Percentiles rank a stretch among this genome's conserved stretches.
Conservation (phyloP, 2,113 vertebrate genomes). For the Campylomormyrus tamandua region DNA sequence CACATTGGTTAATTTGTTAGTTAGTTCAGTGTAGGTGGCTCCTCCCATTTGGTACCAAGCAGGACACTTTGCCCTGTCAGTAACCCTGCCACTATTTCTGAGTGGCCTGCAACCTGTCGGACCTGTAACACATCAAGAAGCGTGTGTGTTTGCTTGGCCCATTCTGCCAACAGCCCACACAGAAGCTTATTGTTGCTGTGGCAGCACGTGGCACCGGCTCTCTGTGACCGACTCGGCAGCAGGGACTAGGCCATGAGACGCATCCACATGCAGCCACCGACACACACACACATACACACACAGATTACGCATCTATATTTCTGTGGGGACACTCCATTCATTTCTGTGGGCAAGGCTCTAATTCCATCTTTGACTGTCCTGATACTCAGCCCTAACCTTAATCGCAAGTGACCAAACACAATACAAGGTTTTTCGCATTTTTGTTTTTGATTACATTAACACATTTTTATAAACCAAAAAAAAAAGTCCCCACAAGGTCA, state of each 20-base stretch:
- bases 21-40: background rate
- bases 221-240: background rate
- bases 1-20: background rate
- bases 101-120: background rate
- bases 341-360: background rate
- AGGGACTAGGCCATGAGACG: background rate
- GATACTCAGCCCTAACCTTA: background rate
- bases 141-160: constrained; percentile 45
- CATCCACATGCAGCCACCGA: constrained; percentile 46
- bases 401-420: background rate
- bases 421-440: background rate
- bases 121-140: constrained; percentile 37
- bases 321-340: background rate
- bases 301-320: background rate
- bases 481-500: background rate
- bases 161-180: background rate
- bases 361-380: background rate
- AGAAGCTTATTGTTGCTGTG: background rate
- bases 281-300: background rate
- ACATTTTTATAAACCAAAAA: background rate
- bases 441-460: background rate
- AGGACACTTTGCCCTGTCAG: constrained; percentile 21
- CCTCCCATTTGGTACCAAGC: constrained; percentile 44
- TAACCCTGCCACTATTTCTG: background rate
- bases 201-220: background rate